Percentiles rank a stretch among this genome's conserved stretches.
Conservation (phyloP, 2,888 invertebrate species). For the Drosophila helvetica region DNA sequence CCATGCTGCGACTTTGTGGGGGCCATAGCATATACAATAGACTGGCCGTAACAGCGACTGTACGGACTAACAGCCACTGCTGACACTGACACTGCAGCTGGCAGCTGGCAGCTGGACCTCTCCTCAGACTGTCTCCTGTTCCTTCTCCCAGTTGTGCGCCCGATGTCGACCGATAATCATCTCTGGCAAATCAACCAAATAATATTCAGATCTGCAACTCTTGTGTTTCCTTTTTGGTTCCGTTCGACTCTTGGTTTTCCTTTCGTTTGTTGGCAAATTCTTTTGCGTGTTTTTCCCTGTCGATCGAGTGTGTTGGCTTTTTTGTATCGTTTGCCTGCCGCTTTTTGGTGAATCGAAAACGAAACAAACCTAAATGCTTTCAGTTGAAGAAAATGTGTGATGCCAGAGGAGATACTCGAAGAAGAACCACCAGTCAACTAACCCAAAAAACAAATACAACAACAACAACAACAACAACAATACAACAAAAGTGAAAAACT, state of each 20-base stretch:
- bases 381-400: conserved; percentile 48
- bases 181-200: conserved; percentile 1
- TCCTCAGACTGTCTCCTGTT: no score
- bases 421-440: conserved; percentile 22
- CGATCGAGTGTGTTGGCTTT: conserved; percentile 10
- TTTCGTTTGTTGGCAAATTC: conserved; percentile 51
- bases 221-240: conserved; percentile 11
- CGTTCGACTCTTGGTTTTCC: not conserved
- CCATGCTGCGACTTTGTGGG: conserved; percentile 1
- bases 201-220: not conserved
- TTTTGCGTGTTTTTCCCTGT: conserved; percentile 28
- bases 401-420: conserved; percentile 5
- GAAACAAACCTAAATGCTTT: conserved; percentile 46
- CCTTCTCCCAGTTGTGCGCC: conserved; percentile 32
- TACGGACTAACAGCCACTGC: conserved; percentile 3
- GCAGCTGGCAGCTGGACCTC: not conserved
- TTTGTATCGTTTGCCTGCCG: conserved; percentile 2
- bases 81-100: no score
- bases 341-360: conserved; percentile 9
- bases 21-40: conserved; percentile 1
- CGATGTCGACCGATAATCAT: conserved; percentile 39
- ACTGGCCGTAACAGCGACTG: not conserved
- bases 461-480: conserved; percentile 15
- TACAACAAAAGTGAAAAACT: conserved; percentile 21
- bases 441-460: conserved; percentile 32